Percentiles rank a stretch among this genome's conserved stretches.
Evolutionary conservation across 2,888 invertebrate species (phyloP).

Genomic region (Latheticus oryzae): DNA sequence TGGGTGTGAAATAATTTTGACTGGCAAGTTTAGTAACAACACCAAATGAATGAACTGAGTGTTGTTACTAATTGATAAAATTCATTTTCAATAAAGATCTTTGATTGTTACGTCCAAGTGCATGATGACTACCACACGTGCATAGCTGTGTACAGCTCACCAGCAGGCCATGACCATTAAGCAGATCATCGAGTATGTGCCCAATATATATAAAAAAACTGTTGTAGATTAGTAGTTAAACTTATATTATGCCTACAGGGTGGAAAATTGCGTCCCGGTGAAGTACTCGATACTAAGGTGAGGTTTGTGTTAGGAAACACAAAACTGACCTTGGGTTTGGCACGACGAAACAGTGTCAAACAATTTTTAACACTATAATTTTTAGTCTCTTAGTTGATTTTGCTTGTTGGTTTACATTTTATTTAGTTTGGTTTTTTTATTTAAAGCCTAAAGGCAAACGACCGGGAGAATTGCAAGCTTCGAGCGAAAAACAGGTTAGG

Average conservation of each 20-base stretch:
- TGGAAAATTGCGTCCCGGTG: slow-evolving; percentile 83
- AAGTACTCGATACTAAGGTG: slow-evolving; percentile 82
- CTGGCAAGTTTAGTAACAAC: slow-evolving; percentile 8
- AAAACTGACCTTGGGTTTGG: slow-evolving; percentile 64
- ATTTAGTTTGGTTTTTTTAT: slow-evolving; percentile 66
- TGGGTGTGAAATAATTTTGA: slow-evolving; percentile 2
- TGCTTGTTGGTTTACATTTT: slow-evolving; percentile 53
- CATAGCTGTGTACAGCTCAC: slow-evolving; percentile 41
- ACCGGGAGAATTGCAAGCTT: slow-evolving; percentile 80
- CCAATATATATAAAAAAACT: slow-evolving; percentile 29
- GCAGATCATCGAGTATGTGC: slow-evolving; percentile 44
- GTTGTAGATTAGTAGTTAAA: slow-evolving; percentile 29
- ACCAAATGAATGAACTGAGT: slow-evolving; percentile 12
- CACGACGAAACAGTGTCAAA: slow-evolving; percentile 48
- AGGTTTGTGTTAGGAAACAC: slow-evolving; percentile 71
- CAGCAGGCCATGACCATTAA: slow-evolving; percentile 39
- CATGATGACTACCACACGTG: slow-evolving; percentile 41
- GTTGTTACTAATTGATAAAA: slow-evolving; percentile 18
- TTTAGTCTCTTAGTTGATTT: slow-evolving; percentile 46
- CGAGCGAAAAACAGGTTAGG: slow-evolving; percentile 77
- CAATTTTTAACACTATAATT: slow-evolving; percentile 50
- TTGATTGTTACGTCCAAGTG: slow-evolving; percentile 34
- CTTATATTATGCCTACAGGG: slow-evolving; percentile 69
- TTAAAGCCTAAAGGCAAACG: slow-evolving; percentile 78
- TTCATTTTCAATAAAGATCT: slow-evolving; percentile 9